phyloP scores from a whole-genome alignment of 2,888 invertebrate genomes.

The Iphiclides podalirius region DNA sequence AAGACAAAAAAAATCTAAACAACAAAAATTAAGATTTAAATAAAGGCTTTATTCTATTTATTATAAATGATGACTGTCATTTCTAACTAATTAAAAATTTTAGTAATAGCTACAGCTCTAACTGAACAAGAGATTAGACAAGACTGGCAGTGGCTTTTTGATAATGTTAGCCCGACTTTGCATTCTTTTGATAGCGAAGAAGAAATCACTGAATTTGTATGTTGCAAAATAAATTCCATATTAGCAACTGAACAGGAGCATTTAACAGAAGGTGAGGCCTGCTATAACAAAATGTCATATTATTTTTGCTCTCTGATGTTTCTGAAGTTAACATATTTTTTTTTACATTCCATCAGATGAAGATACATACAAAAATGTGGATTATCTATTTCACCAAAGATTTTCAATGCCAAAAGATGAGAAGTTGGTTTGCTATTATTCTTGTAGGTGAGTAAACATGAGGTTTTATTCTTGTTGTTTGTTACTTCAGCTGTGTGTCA shows the following conservation, averaged over 20 bases:
- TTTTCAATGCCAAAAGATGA: conserved; percentile 96
- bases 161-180: conserved; percentile 91
- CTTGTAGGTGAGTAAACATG: conserved; percentile 88
- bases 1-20: too few species aligned
- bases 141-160: conserved; percentile 97
- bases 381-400: conserved; percentile 91
- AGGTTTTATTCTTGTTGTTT: too few species aligned
- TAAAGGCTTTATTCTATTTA: too few species aligned
- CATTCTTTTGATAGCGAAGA: conserved; percentile 96
- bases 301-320: background rate
- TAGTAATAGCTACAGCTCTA: conserved; percentile 94
- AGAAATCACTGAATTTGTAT: conserved; percentile 96
- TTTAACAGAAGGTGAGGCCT: conserved; percentile 71
- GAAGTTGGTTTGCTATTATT: conserved; percentile 96
- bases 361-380: conserved; percentile 89
- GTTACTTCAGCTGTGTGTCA: too few species aligned
- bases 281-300: conserved; percentile 1
- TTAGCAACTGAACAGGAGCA: conserved; percentile 88
- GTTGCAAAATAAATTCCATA: conserved; percentile 97
- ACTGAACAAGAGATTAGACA: conserved; percentile 91
- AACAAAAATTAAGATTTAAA: too few species aligned
- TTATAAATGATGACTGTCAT: too few species aligned
- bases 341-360: conserved; percentile 82
- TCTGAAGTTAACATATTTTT: background rate
- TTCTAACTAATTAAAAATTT: too few species aligned